Evolutionary conservation across 1,140 invertebrate genomes (phyloP).

Genomic region (Rhyacophila brunnea): DNA sequence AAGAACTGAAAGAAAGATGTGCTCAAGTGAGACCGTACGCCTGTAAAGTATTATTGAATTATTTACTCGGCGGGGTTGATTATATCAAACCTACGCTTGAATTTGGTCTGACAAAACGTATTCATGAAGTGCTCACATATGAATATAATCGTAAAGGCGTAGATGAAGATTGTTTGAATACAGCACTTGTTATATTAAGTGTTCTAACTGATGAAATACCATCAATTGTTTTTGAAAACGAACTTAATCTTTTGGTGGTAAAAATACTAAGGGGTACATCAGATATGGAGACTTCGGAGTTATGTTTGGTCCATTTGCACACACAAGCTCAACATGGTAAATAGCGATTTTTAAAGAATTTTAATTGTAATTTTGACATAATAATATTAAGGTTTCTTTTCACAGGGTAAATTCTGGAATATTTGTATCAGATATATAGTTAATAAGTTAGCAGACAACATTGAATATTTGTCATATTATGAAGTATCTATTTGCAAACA

Average conservation of each 20-base stretch:
- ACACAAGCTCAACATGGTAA: conserved; percentile 73
- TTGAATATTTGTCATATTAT: too few relatives aligned
- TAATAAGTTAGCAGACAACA: too few relatives aligned
- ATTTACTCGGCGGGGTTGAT: conserved; percentile 71
- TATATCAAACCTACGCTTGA: conserved; percentile 66
- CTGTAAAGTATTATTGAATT: conserved; percentile 72
- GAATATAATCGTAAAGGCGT: conserved; percentile 43
- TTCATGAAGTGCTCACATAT: conserved; percentile 49
- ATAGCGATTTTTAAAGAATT: too few relatives aligned
- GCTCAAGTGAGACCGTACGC: conserved; percentile 41
- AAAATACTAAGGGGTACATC: conserved; percentile 61
- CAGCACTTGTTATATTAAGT: conserved; percentile 70
- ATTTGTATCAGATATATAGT: too few relatives aligned
- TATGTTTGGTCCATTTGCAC: conserved; percentile 74
- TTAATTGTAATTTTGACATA: too few relatives aligned
- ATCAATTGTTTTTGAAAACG: conserved; percentile 56
- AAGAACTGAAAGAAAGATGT: conserved; percentile 15
- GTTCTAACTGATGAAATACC: conserved; percentile 70
- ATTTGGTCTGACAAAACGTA: conserved; percentile 63
- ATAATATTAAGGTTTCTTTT: too few relatives aligned
- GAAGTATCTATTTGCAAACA: too few relatives aligned
- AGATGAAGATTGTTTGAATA: conserved; percentile 53
- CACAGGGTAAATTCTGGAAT: too few relatives aligned
- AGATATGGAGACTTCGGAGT: conserved; percentile 67
- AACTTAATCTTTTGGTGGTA: conserved; percentile 58